Conservation (phyloP, 2,797 vertebrate genomes). For the Myotis vivesi region DNA sequence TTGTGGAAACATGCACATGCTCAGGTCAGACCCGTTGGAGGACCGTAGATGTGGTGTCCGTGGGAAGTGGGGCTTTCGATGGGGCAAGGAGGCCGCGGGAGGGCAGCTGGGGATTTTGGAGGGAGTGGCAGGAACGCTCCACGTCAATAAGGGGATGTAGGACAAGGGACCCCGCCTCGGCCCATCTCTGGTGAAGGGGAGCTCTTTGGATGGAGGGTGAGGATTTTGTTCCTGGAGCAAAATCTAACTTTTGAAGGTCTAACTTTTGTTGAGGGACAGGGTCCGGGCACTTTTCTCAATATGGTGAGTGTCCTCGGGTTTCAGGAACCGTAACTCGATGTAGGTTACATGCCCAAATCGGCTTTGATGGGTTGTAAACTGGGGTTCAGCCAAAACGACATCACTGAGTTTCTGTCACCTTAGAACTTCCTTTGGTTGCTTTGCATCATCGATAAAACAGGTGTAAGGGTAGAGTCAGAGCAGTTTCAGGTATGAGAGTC, state of each 20-base stretch:
- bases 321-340: not conserved
- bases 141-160: no score
- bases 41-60: fast-evolving
- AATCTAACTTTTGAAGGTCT: no score
- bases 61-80: fast-evolving
- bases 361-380: not conserved
- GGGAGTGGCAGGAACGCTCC: fast-evolving
- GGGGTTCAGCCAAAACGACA: fast-evolving
- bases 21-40: not conserved
- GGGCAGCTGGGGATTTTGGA: fast-evolving
- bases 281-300: not conserved
- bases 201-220: no score
- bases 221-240: no score
- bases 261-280: not conserved
- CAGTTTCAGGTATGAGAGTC: fast-evolving
- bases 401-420: not conserved
- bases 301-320: not conserved
- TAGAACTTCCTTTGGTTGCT: fast-evolving
- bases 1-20: fast-evolving
- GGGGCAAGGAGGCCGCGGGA: fast-evolving
- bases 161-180: no score
- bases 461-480: fast-evolving
- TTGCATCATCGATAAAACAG: fast-evolving
- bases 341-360: not conserved
- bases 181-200: no score